Base-by-base conservation (phyloP, 92 coral and sea anemone species). In the Ricordea florida region DNA sequence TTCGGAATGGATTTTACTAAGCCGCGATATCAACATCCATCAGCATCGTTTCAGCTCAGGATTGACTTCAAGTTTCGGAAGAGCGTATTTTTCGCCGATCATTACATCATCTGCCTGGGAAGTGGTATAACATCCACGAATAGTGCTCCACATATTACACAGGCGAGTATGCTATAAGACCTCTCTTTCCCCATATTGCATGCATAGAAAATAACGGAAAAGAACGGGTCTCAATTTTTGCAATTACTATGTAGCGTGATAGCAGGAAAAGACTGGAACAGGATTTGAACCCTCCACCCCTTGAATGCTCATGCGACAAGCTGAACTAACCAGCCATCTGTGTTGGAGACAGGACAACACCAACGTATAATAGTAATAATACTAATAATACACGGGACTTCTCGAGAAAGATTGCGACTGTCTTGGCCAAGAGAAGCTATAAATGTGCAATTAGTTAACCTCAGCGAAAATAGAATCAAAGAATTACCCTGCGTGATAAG, bases 1-100 rank as follows among this genome's bases (percentile, higher is more conserved):
- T 88, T 82, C 46, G 85, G 73, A 34, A 87, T 87, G 93, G 74
- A 50, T 1, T 87, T 82, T 45, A 46, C 35, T 1, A 82, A 71
- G 45, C 93, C 93, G 22, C 30, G 27, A 2, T 87, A 87, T 22
- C n/a, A 23, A 6, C 29, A 6, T 40, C 28, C 53, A 29, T 27
- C 27, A 9, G 53, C 38, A 30, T 49, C 38, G 33, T 36, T 18
- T 16, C 52, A 44, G 28, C 26, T 22, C 24, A 45, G 16, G 14
- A 58, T 58, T 3, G 26, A 43, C 46, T 80, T 80, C 55, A 27
- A 20, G 17, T 80, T 80, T 27, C 69, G 14, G 52, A 80, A 80
- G 45, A 58, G 79, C 34, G 86, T 80, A 23, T 69, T 80, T 26
- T 69, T 80, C 57, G 55, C 56, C 42, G 57, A 69, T 43, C 27